Evolutionary conservation across 1,140 invertebrate species (phyloP).

Genomic region (Venustaconcha ellipsiformis): DNA sequence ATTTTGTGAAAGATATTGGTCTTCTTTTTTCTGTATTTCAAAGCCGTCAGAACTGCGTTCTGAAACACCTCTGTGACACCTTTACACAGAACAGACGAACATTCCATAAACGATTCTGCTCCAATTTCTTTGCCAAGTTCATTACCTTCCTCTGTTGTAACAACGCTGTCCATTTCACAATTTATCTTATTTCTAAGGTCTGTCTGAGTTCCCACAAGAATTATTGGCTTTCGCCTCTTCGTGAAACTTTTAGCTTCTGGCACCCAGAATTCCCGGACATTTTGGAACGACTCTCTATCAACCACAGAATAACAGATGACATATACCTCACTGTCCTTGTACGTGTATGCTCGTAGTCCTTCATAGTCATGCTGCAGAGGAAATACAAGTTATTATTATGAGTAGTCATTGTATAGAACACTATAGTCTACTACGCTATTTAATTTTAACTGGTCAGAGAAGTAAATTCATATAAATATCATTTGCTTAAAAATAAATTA

Average conservation of each 20-base stretch:
- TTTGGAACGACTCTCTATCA: constrained; percentile 97
- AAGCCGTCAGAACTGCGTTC: constrained; percentile 17
- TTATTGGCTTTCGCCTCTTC: constrained; percentile 83
- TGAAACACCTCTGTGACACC: constrained; percentile 15
- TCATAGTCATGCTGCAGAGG: constrained; percentile 85
- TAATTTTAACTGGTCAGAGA: no score
- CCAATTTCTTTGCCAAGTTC: constrained; percentile 76
- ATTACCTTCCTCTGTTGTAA: constrained; percentile 80
- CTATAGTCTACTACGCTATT: no score
- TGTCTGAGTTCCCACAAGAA: constrained; percentile 76
- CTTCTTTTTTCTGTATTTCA: constrained; percentile 27
- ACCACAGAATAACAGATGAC: constrained; percentile 99
- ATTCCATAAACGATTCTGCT: constrained; percentile 89
- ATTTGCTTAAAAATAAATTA: no score
- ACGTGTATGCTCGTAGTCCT: constrained; percentile 89
- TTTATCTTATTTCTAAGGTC: constrained; percentile 45
- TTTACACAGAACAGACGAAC: constrained; percentile 74
- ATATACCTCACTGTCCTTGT: constrained; percentile 98
- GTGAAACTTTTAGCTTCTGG: constrained; percentile 80
- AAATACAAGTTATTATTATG: constrained; percentile 30
- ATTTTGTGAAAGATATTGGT: constrained; percentile 26
- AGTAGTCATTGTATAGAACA: constrained; percentile 68
- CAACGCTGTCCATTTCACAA: constrained; percentile 83
- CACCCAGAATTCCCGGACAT: constrained; percentile 88
- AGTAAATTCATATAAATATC: no score